Percentiles rank a stretch among this genome's conserved stretches.
phyloP scores from a whole-genome alignment of 1,140 invertebrate genomes.

The Batillaria attramentaria region DNA sequence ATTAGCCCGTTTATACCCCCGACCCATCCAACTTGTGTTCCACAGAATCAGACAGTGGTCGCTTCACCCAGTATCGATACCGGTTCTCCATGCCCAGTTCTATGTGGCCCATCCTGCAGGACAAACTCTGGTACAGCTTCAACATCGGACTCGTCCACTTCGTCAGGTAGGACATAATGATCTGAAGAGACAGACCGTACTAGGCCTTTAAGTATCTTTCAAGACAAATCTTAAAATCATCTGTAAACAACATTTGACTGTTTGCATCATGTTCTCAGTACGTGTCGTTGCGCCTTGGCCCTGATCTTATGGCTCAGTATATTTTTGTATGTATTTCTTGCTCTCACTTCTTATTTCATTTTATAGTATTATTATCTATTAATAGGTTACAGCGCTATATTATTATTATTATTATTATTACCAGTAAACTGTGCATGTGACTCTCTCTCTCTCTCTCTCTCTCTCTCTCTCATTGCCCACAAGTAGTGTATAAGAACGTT shows the following conservation, averaged over 20 bases:
- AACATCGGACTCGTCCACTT: constrained; percentile 90
- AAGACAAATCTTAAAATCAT: background rate
- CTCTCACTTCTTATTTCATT: background rate
- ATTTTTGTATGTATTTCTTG: background rate
- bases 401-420: no score
- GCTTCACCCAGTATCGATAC: constrained; percentile 54
- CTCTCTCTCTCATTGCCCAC: constrained; percentile 8
- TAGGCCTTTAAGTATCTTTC: background rate
- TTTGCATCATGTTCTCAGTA: background rate
- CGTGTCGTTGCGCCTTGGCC: background rate
- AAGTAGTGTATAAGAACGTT: background rate
- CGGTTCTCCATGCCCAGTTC: constrained; percentile 67
- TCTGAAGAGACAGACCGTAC: background rate
- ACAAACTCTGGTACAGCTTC: constrained; percentile 71
- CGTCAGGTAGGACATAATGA: constrained; percentile 52
- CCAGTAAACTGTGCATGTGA: no score
- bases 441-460: background rate
- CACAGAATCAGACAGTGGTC: constrained; percentile 51
- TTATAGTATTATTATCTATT: background rate
- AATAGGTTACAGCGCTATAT: background rate
- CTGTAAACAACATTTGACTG: background rate
- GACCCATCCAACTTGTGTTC: background rate
- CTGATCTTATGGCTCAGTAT: background rate
- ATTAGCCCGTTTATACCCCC: background rate
- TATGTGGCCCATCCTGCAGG: constrained; percentile 55